phyloP scores from a whole-genome alignment of 2,113 vertebrate genomes.

The Stigmatopora argus region DNA sequence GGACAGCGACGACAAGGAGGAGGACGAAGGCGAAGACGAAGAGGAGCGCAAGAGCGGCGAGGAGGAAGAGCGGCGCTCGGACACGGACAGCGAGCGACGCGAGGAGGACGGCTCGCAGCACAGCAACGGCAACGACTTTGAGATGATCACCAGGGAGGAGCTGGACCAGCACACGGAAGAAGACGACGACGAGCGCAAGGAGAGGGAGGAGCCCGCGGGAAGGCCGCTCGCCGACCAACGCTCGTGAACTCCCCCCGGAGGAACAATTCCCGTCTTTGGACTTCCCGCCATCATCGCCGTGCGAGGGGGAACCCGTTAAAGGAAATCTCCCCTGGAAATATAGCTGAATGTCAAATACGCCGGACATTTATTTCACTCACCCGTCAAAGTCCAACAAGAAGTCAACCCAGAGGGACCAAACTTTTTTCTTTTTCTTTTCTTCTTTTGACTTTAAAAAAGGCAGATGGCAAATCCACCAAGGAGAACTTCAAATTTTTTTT shows the following conservation, averaged over 20 bases:
- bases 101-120: conserved; percentile 96
- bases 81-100: conserved; percentile 93
- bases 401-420: conserved; percentile 1
- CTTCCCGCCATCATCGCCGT: background rate
- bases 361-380: conserved; percentile 18
- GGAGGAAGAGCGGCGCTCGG: conserved; percentile 80
- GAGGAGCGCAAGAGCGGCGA: conserved; percentile 47
- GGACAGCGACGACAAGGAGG: conserved; percentile 85
- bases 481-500: background rate
- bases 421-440: conserved; percentile 25
- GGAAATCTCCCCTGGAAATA: background rate
- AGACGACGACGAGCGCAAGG: conserved; percentile 71
- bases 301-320: too few relatives aligned
- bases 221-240: conserved; percentile 75
- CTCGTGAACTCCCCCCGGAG: conserved; percentile 73
- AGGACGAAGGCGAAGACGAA: conserved; percentile 76
- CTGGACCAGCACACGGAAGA: conserved; percentile 95
- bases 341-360: background rate
- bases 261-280: conserved; percentile 14
- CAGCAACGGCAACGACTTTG: conserved; percentile 99
- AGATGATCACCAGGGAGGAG: conserved; percentile 99
- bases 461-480: background rate
- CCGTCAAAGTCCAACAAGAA: conserved; percentile 1
- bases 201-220: conserved; percentile 64
- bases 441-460: conserved; percentile 21